Percentiles rank a stretch among this genome's conserved stretches.
Conservation (phyloP, 2,888 invertebrate genomes). For the Eristalinus sepulchralis region DNA sequence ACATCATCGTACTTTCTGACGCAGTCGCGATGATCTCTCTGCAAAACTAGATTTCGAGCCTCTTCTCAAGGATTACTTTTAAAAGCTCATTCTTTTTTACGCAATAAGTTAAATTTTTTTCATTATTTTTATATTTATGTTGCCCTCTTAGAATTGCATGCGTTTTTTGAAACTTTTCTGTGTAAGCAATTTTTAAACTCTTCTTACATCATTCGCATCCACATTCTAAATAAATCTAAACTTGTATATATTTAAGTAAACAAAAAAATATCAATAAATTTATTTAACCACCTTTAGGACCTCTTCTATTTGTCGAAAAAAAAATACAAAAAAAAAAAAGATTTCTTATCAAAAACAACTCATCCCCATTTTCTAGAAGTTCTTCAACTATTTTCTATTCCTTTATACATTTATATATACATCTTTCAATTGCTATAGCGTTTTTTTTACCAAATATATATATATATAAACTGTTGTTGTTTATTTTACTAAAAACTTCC, state of each 20-base stretch:
- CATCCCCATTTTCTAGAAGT: slow-evolving; percentile 72
- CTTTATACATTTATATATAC: slow-evolving; percentile 32
- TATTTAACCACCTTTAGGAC: not conserved
- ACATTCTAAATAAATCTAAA: slow-evolving; percentile 18
- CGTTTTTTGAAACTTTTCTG: slow-evolving; percentile 11
- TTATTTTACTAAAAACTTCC: slow-evolving; percentile 77
- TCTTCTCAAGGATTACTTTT: not conserved
- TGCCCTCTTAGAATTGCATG: slow-evolving; percentile 18
- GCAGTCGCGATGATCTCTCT: no score
- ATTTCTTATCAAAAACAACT: slow-evolving; percentile 20
- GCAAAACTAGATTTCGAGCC: no score
- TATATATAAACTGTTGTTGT: slow-evolving; percentile 56
- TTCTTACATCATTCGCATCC: slow-evolving; percentile 40
- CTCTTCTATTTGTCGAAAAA: not conserved
- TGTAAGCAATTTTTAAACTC: not conserved
- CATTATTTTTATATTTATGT: not conserved
- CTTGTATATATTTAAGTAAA: not conserved
- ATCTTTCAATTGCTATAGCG: slow-evolving; percentile 55
- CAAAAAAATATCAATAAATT: not conserved
- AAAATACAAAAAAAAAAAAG: slow-evolving; percentile 1
- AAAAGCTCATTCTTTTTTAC: not conserved
- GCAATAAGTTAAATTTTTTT: not conserved
- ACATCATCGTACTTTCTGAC: no score
- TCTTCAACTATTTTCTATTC: slow-evolving; percentile 71
- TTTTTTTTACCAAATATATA: slow-evolving; percentile 26